A percentile compares a stretch with the other conserved stretches of the same genome.
Evolutionary conservation across 1,140 invertebrate species (phyloP).

Genomic region (Leptinotarsa texana): DNA sequence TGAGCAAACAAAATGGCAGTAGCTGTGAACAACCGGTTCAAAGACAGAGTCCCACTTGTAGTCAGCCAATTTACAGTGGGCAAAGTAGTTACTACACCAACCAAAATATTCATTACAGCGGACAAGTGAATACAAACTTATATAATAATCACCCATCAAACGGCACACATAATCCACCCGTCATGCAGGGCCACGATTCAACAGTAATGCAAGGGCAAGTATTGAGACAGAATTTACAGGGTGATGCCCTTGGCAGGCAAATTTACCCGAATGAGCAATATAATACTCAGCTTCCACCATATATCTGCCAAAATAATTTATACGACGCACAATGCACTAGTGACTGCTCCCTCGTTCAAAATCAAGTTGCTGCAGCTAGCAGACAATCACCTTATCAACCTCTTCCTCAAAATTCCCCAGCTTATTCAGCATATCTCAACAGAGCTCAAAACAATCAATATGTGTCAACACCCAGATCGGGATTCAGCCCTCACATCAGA

Average conservation of each 20-base stretch:
- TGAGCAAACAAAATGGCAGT: neutral
- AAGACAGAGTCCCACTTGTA: neutral
- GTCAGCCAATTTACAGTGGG: neutral
- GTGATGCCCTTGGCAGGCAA: neutral
- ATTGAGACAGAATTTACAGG: neutral
- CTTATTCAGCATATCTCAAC: slow-evolving; percentile 29
- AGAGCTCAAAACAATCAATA: slow-evolving; percentile 2
- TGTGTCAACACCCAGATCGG: neutral
- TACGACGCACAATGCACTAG: slow-evolving; percentile 5
- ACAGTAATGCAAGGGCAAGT: too few species aligned
- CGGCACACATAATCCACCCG: too few species aligned
- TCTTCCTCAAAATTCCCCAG: slow-evolving; percentile 38
- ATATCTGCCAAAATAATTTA: neutral
- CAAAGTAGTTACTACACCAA: neutral
- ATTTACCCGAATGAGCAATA: neutral
- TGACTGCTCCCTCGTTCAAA: neutral
- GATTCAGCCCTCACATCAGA: slow-evolving; percentile 23
- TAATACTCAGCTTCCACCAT: neutral
- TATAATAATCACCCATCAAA: neutral
- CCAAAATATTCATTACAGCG: neutral
- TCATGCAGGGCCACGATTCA: neutral
- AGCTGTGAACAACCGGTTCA: slow-evolving; percentile 12
- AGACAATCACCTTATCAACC: slow-evolving; percentile 41
- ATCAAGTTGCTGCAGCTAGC: neutral
- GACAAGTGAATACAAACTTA: neutral